Base-by-base conservation (phyloP, 2,888 invertebrate species). In the Lathronympha strigana region DNA sequence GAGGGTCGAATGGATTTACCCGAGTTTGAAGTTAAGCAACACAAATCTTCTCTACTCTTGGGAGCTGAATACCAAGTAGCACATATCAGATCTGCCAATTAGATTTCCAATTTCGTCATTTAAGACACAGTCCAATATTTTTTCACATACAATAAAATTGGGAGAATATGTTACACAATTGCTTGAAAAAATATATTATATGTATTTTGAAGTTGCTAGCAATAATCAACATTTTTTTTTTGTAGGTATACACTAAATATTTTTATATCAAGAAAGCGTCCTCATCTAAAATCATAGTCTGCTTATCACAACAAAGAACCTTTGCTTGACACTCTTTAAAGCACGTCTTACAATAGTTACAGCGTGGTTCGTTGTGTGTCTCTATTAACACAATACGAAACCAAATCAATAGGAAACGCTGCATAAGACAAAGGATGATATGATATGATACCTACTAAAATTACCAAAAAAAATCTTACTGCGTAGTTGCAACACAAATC, bases 61-160 rank as follows among this genome's bases (percentile, higher is more conserved):
- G 31, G 19, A 40, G 38, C 36, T 47, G 47, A 23, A 13, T 47
- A 15, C 23, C 33, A 40, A 21, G 45, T 31, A 36, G 45, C 36
- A 63, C 40, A 57, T 57, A 54, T 63, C 63, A 63, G 63, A 63
- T 63, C 57, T 40, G 43, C 28, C n/a, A 28, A 50, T 63, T 40
- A 63, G 63, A 63, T 63, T 63, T 43, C 31, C 33, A 57, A 33
- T 31, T 40, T 43, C 31, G 6, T 43, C 31, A n/a, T 43, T n/a
- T n/a, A 21, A 50, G 40, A 61, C 31, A 17, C n/a, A 33, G 23
- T 17, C 61, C 43, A 53, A 51, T 23, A 13, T 36, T 28, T 45
- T 19, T n/a, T 19, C 31, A 13, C 15, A 57, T 9, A 43, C 25
- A 19, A 53, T n/a, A 53, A 21, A 21, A 11, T 3, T 8, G 9